Evolutionary conservation across 2,888 invertebrate species (phyloP).

Genomic region (Perdita meconis): DNA sequence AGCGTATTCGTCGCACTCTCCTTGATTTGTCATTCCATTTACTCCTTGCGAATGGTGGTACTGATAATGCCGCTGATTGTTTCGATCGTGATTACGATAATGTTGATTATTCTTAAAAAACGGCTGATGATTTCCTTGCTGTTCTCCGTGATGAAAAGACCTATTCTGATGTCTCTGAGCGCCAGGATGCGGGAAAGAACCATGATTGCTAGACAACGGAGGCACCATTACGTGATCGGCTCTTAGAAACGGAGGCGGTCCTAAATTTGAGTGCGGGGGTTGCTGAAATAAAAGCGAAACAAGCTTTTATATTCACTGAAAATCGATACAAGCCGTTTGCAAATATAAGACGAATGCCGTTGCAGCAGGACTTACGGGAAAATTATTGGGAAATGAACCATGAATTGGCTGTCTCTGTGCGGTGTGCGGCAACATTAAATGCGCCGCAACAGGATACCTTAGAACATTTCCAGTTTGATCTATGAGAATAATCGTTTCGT

Average conservation of each 20-base stretch:
- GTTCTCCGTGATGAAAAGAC: constrained; percentile 77
- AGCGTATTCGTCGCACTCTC: constrained; percentile 91
- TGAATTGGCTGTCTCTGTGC: constrained; percentile 79
- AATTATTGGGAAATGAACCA: constrained; percentile 77
- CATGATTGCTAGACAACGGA: constrained; percentile 72
- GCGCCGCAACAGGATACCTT: constrained; percentile 80
- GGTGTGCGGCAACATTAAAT: constrained; percentile 78
- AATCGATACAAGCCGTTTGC: too few species aligned
- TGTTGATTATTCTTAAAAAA: constrained; percentile 82
- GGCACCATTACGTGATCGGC: constrained; percentile 80
- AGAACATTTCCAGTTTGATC: constrained; percentile 74
- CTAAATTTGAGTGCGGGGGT: constrained; percentile 79
- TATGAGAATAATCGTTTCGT: constrained; percentile 20
- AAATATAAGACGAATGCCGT: not conserved
- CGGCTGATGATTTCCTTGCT: constrained; percentile 78
- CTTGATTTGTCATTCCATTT: constrained; percentile 76
- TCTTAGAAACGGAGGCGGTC: constrained; percentile 82
- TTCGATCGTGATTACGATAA: constrained; percentile 76
- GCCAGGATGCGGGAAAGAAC: constrained; percentile 74
- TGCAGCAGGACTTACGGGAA: constrained; percentile 74
- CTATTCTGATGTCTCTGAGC: constrained; percentile 80
- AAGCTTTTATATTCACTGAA: not conserved
- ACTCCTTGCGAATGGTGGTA: constrained; percentile 73
- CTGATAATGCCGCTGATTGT: constrained; percentile 77
- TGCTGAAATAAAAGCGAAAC: constrained; percentile 75